phyloP scores from a whole-genome alignment of 2,113 vertebrate species.

The Oreotrochilus melanogaster region DNA sequence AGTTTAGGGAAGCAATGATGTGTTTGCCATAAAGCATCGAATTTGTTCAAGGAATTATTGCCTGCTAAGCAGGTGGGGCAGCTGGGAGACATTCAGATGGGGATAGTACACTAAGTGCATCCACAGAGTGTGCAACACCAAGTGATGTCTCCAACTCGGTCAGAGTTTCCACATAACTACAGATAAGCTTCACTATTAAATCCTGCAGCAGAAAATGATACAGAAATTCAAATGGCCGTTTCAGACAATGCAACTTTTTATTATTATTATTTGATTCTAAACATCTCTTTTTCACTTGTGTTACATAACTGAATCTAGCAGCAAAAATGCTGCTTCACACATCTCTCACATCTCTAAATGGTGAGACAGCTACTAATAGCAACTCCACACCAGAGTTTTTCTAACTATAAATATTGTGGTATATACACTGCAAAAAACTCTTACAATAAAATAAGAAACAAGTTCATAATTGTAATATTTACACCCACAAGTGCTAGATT shows the following conservation, averaged over 20 bases:
- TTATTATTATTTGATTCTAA: not conserved
- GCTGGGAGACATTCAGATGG: not conserved
- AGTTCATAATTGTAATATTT: not conserved
- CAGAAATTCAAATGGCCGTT: not conserved
- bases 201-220: not conserved
- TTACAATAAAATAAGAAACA: not conserved
- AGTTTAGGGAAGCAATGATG: not conserved
- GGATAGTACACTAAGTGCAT: not conserved
- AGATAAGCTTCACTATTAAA: not conserved
- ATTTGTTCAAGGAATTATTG: not conserved
- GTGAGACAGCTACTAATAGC: not conserved
- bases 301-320: too few species aligned
- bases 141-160: not conserved
- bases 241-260: not conserved
- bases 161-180: not conserved
- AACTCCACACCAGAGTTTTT: not conserved
- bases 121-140: not conserved
- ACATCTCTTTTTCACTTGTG: not conserved
- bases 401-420: not conserved
- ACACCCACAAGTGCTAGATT: not conserved
- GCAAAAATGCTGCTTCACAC: too few species aligned
- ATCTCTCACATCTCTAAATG: not conserved
- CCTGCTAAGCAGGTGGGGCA: not conserved
- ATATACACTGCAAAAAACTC: not conserved
- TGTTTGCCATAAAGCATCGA: not conserved